Percentiles rank a stretch among this genome's conserved stretches.
These are phyloP conservation scores for Oscheius onirici DNA, from an alignment of 2,888 invertebrate genomes.

Conservation along the genomic window DNA sequence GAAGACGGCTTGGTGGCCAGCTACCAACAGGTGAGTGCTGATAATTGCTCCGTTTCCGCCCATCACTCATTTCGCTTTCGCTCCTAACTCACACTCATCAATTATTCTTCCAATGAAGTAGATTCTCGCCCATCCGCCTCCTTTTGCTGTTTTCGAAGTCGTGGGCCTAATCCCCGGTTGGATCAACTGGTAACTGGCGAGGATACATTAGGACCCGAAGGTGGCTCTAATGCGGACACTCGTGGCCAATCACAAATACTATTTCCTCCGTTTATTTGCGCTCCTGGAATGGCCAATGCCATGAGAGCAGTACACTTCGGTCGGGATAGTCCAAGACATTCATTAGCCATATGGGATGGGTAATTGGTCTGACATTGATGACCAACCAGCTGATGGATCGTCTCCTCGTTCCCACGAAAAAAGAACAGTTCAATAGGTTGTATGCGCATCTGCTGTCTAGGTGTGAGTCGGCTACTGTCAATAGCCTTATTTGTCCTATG, in stretches of 20 bases:
- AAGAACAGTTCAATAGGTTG: too few species aligned
- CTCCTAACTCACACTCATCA: neutral
- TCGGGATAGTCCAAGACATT: constrained; percentile 8
- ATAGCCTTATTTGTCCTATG: constrained; percentile 12
- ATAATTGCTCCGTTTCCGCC: neutral
- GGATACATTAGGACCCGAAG: neutral
- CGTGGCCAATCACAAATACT: constrained; percentile 33
- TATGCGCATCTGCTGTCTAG: neutral
- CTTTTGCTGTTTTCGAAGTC: neutral
- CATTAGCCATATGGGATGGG: constrained; percentile 31
- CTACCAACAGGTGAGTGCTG: constrained; percentile 53
- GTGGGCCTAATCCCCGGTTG: neutral
- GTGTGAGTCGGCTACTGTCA: constrained; percentile 7
- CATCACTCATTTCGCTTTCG: neutral
- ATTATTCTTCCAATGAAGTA: constrained; percentile 3
- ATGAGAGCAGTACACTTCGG: neutral
- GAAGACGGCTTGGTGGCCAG: constrained; percentile 65
- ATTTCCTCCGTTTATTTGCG: constrained; percentile 34
- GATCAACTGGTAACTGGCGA: constrained; percentile 9
- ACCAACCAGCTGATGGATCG: constrained; percentile 12
- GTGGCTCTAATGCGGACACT: constrained; percentile 12
- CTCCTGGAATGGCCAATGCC: constrained; percentile 23
- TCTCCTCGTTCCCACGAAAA: neutral
- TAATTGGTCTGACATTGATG: constrained; percentile 22
- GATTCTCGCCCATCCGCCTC: neutral